Percentiles rank a stretch among this genome's conserved stretches.
These are phyloP conservation scores for Staurois parvus DNA, from an alignment of 2,797 vertebrate genomes.

Conservation along the genomic window DNA sequence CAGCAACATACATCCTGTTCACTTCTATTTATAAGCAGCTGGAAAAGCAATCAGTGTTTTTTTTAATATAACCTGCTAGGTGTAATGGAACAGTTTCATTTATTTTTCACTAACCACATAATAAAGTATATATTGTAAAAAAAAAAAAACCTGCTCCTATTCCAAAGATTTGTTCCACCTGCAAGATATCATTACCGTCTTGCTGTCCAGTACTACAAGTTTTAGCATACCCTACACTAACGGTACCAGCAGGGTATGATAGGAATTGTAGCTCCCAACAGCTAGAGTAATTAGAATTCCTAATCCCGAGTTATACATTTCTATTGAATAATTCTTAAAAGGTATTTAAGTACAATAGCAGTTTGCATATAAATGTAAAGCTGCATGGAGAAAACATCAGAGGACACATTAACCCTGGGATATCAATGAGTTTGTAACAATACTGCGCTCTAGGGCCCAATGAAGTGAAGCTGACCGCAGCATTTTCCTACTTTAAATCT, in stretches of 20 bases:
- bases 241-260: background rate
- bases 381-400: background rate
- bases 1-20: slow-evolving; percentile 39
- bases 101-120: background rate
- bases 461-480: slow-evolving; percentile 35
- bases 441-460: background rate
- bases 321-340: slow-evolving; percentile 23
- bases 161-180: no score
- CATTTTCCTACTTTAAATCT: slow-evolving; percentile 36
- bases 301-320: background rate
- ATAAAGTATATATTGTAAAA: background rate
- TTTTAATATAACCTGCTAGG: slow-evolving; percentile 20
- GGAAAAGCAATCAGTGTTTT: slow-evolving; percentile 38
- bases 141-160: no score
- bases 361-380: slow-evolving; percentile 30
- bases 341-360: slow-evolving; percentile 20
- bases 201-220: background rate
- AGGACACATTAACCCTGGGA: slow-evolving; percentile 31
- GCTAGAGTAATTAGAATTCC: background rate
- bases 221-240: background rate
- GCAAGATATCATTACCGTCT: background rate
- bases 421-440: background rate
- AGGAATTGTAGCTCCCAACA: background rate
- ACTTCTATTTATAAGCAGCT: slow-evolving; percentile 39
- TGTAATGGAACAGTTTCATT: slow-evolving; percentile 15